phyloP scores from a whole-genome alignment of 2,888 invertebrate species.

The Cerastoderma edule region DNA sequence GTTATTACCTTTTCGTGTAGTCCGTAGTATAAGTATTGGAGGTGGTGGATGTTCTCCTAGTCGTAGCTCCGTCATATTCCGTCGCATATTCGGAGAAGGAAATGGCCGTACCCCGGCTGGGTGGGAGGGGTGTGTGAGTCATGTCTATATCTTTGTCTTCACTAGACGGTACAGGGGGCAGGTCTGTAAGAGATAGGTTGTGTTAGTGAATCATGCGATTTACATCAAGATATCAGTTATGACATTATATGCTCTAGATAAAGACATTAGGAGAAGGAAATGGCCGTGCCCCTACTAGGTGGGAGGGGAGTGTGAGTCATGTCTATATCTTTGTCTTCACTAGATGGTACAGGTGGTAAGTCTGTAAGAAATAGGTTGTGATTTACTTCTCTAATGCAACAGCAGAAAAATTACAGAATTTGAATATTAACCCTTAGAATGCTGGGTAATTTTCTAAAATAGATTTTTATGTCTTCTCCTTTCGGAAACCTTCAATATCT shows the following conservation, averaged over 20 bases:
- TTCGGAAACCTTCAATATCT: too few relatives aligned
- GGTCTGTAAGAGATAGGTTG: slow-evolving; percentile 43
- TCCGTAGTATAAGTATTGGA: slow-evolving; percentile 63
- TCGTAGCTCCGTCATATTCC: slow-evolving; percentile 62
- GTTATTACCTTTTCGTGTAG: slow-evolving; percentile 67
- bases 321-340: slow-evolving; percentile 52
- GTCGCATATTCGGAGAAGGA: slow-evolving; percentile 72
- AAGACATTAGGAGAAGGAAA: slow-evolving; percentile 72
- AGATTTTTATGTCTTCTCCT: too few relatives aligned
- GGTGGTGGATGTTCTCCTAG: slow-evolving; percentile 50
- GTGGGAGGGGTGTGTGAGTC: slow-evolving; percentile 60
- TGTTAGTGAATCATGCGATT: too few relatives aligned
- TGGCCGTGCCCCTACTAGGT: slow-evolving; percentile 71
- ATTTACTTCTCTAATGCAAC: too few relatives aligned
- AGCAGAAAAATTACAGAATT: too few relatives aligned
- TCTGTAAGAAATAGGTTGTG: too few relatives aligned
- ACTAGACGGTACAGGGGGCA: slow-evolving; percentile 49
- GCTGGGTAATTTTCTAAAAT: too few relatives aligned
- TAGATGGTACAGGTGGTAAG: slow-evolving; percentile 21
- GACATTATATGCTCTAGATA: too few relatives aligned
- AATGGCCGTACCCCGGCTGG: slow-evolving; percentile 71
- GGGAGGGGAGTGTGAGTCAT: slow-evolving; percentile 56
- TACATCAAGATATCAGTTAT: too few relatives aligned
- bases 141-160: slow-evolving; percentile 51
- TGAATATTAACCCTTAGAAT: too few relatives aligned